Conservation (phyloP, 2,888 invertebrate genomes). For the Parnassius apollo region DNA sequence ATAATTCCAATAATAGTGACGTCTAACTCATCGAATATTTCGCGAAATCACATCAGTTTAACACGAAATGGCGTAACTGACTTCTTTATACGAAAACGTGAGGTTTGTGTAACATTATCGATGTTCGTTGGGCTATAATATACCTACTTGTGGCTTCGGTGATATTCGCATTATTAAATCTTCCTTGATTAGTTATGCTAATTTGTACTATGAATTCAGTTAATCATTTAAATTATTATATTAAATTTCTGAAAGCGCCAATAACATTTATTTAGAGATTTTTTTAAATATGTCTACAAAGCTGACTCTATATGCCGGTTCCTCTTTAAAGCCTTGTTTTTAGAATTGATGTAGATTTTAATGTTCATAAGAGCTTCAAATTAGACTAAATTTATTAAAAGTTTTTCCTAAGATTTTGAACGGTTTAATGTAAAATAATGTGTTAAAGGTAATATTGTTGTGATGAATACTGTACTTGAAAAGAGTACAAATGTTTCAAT, state of each 20-base stretch:
- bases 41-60: slow-evolving; percentile 14
- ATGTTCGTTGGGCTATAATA: slow-evolving; percentile 1
- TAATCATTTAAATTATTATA: not conserved
- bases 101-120: slow-evolving; percentile 3
- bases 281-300: no score
- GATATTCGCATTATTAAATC: not conserved
- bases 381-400: no score
- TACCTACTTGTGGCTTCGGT: not conserved
- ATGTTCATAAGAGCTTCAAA: no score
- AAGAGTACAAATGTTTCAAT: no score
- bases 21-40: slow-evolving; percentile 25
- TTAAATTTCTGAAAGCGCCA: not conserved
- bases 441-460: no score
- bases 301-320: no score
- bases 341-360: no score
- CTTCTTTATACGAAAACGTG: slow-evolving; percentile 10
- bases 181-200: not conserved
- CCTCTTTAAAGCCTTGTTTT: no score
- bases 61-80: slow-evolving; percentile 10
- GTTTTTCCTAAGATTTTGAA: no score
- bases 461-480: no score
- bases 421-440: no score
- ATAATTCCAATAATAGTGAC: slow-evolving; percentile 24
- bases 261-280: no score
- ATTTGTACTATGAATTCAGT: not conserved